These are phyloP conservation scores for Meteorus colon DNA, from an alignment of 2,888 invertebrate genomes.

Conservation along the genomic window DNA sequence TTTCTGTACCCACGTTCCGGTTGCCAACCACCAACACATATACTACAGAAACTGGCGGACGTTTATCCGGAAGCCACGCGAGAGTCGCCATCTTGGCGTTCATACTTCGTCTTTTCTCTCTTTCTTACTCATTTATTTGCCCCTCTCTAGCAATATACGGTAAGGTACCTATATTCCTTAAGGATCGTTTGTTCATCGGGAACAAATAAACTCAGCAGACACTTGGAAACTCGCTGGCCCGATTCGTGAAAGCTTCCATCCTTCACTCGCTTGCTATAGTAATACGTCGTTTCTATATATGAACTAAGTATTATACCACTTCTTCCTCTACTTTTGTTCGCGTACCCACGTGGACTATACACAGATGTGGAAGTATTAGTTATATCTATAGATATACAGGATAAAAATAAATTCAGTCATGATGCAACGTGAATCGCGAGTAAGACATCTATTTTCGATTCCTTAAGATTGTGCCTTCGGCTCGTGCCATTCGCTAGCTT, in stretches of 20 bases:
- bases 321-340: background rate
- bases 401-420: slow-evolving; percentile 25
- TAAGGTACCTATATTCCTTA: slow-evolving; percentile 42
- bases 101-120: slow-evolving; percentile 46
- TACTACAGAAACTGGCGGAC: slow-evolving; percentile 51
- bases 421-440: slow-evolving; percentile 22
- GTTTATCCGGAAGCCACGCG: slow-evolving; percentile 57
- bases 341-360: slow-evolving; percentile 1
- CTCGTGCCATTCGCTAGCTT: slow-evolving; percentile 11
- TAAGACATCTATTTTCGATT: slow-evolving; percentile 25
- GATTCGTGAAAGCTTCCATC: slow-evolving; percentile 43
- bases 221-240: slow-evolving; percentile 53
- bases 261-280: slow-evolving; percentile 20
- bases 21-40: slow-evolving; percentile 41
- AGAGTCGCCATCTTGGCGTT: slow-evolving; percentile 52
- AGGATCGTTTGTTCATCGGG: slow-evolving; percentile 57
- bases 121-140: slow-evolving; percentile 19
- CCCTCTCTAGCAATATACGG: slow-evolving; percentile 20
- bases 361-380: background rate
- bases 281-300: background rate
- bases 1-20: slow-evolving; percentile 40
- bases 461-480: background rate
- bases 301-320: background rate
- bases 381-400: background rate
- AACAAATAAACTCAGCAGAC: slow-evolving; percentile 60